These are phyloP conservation scores for Erebia aethiops DNA, from an alignment of 2,888 invertebrate species.

Conservation along the genomic window DNA sequence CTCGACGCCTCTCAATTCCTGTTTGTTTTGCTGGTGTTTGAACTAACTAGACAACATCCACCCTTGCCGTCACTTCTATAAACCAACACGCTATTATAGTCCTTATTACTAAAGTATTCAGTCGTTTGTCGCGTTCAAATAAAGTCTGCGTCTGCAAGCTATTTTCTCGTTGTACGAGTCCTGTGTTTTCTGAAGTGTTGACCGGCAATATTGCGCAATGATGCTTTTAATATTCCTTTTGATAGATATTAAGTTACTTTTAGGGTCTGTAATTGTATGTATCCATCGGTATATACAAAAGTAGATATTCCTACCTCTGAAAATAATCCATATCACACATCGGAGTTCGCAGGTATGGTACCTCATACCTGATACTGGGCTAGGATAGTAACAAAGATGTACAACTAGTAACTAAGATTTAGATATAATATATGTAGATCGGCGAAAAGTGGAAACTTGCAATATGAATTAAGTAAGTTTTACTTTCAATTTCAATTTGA, in stretches of 20 bases:
- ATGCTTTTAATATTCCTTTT: conserved; percentile 44
- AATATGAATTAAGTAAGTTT: no score
- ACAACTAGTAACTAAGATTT: no score
- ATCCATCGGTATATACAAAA: not conserved
- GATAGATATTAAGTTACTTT: conserved; percentile 48
- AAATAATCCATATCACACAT: not conserved
- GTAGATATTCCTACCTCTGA: not conserved
- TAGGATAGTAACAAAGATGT: no score
- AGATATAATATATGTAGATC: no score
- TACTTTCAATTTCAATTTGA: no score
- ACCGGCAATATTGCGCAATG: conserved; percentile 48
- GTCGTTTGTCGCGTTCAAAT: conserved; percentile 19
- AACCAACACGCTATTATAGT: conserved; percentile 26
- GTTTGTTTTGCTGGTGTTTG: conserved; percentile 71
- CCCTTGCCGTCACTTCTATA: conserved; percentile 5
- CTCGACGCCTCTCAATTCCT: conserved; percentile 46
- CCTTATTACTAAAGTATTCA: conserved; percentile 14
- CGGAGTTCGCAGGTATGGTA: no score
- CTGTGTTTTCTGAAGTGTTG: conserved; percentile 46
- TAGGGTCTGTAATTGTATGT: conserved; percentile 24
- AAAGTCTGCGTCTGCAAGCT: not conserved
- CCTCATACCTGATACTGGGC: no score
- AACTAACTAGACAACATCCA: conserved; percentile 44
- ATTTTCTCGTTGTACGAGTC: conserved; percentile 27
- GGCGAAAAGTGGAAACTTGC: no score